These are phyloP conservation scores for Girardinichthys multiradiatus DNA, from an alignment of 2,113 vertebrate genomes.

Conservation along the genomic window DNA sequence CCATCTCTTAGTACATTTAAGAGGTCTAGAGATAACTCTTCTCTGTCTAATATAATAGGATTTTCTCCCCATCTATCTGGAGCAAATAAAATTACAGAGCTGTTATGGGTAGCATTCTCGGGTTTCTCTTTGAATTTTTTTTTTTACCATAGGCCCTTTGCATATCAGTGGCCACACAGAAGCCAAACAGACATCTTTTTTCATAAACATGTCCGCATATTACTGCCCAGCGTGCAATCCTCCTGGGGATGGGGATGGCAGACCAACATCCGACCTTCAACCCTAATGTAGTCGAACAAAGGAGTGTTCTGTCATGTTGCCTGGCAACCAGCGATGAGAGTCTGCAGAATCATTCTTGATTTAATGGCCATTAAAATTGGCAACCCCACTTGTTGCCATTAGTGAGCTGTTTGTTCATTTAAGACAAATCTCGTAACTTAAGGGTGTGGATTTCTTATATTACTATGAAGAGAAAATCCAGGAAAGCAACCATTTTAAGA, in stretches of 20 bases:
- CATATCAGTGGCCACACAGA: conserved; percentile 39
- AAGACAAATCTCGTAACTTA: conserved; percentile 3
- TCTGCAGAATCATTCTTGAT: conserved; percentile 76
- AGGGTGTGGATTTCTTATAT: background rate
- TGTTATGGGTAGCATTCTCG: conserved; percentile 71
- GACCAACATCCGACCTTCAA: conserved; percentile 57
- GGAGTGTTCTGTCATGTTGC: conserved; percentile 75
- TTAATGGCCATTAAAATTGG: conserved; percentile 62
- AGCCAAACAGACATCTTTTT: conserved; percentile 44
- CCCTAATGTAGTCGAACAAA: conserved; percentile 50
- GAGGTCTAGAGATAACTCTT: conserved; percentile 55
- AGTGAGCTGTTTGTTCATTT: conserved; percentile 18
- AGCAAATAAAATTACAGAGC: conserved; percentile 73
- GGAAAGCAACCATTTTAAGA: background rate
- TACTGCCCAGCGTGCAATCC: conserved; percentile 21
- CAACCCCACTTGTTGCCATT: conserved; percentile 44
- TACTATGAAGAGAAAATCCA: background rate
- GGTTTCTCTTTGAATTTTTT: conserved; percentile 61
- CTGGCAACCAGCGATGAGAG: conserved; percentile 69
- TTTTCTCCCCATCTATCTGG: conserved; percentile 63
- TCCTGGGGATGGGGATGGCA: conserved; percentile 27
- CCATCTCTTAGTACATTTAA: conserved; percentile 53
- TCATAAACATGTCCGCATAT: conserved; percentile 40
- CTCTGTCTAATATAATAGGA: conserved; percentile 69
- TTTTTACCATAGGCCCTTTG: conserved; percentile 11